Evolutionary conservation across 2,797 vertebrate genomes (phyloP), one percentile per base, ranked within the genome.

Genomic region (Remorina albescens): DNA sequence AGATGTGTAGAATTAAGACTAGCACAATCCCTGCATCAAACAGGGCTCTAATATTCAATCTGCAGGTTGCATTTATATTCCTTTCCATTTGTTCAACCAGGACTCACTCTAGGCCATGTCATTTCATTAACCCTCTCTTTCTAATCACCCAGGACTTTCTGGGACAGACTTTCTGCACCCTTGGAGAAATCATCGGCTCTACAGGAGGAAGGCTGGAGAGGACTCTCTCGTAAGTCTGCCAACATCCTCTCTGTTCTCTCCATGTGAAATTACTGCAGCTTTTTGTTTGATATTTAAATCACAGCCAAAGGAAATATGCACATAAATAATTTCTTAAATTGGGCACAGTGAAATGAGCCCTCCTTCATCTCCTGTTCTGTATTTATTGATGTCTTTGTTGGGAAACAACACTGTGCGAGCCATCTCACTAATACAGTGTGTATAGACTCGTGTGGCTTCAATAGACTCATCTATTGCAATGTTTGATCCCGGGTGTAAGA

Each of bases 171-270:
- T 98, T 97, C 42, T 96, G 97, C 85, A 97, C 98, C 0, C 94
- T 99, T 26, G 98, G 98, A 68, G 98, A 99, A 88, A 96, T 99
- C 86, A 98, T 99, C 3, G 98, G 98, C 58, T 96, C 97, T 66
- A 92, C 95, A 56, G 96, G 96, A 53, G 96, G 97, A 78, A 95
- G 96, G 2, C 87, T 98, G 87, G 96, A 99, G 88, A 95, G 92
- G 90, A 83, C 92, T 49, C 94, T 99, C 62, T 96, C 95, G 98
- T 99, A 92, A 98, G 98, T 96, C 57, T 50, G 46, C 59, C 39
- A 36, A 44, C 63, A 28, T 23, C 30, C 28, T 44, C 42, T 44
- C 10, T 57, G 19, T 47, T 67, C 8, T 74, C n/a, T 67, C 19
- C n/a, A 0, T 55, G 12, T 47, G 0, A 62, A 41, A 57, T 26